phyloP scores from a whole-genome alignment of 2,888 invertebrate species.

The Mechanitis messenoides region DNA sequence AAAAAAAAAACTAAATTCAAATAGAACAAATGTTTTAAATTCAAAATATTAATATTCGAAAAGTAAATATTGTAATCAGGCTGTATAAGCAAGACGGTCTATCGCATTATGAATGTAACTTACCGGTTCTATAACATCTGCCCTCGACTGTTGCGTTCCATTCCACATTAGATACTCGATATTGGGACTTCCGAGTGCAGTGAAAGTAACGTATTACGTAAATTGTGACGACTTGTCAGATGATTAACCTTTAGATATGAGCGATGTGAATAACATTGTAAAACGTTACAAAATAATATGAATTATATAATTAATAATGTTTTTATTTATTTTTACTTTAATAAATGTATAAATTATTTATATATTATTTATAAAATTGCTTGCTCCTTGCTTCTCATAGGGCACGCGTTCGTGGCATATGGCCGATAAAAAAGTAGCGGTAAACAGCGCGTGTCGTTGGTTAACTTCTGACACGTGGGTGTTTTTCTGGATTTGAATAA shows the following conservation, averaged over 20 bases:
- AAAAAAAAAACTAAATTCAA: too few relatives aligned
- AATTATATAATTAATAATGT: background rate
- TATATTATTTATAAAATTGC: constrained; percentile 2
- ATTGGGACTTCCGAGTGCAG: constrained; percentile 25
- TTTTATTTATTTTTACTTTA: too few relatives aligned
- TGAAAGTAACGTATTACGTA: constrained; percentile 26
- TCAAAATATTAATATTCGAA: background rate
- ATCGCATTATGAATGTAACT: constrained; percentile 42
- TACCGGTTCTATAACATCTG: constrained; percentile 69
- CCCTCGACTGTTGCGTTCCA: constrained; percentile 37
- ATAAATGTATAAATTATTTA: too few relatives aligned
- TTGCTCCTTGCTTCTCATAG: constrained; percentile 21
- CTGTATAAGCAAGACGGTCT: constrained; percentile 39
- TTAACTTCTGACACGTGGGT: constrained; percentile 42
- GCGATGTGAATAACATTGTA: background rate
- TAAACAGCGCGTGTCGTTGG: constrained; percentile 49
- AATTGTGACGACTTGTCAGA: constrained; percentile 12
- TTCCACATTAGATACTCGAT: constrained; percentile 18
- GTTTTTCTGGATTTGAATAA: background rate
- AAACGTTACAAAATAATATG: background rate
- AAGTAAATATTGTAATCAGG: constrained; percentile 26
- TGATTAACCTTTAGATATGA: constrained; percentile 1
- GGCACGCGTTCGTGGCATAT: constrained; percentile 70
- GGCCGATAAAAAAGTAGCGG: constrained; percentile 50
- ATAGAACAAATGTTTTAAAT: background rate